Evolutionary conservation across 1,140 invertebrate genomes (phyloP).

Genomic region (Drosophila subobscura): DNA sequence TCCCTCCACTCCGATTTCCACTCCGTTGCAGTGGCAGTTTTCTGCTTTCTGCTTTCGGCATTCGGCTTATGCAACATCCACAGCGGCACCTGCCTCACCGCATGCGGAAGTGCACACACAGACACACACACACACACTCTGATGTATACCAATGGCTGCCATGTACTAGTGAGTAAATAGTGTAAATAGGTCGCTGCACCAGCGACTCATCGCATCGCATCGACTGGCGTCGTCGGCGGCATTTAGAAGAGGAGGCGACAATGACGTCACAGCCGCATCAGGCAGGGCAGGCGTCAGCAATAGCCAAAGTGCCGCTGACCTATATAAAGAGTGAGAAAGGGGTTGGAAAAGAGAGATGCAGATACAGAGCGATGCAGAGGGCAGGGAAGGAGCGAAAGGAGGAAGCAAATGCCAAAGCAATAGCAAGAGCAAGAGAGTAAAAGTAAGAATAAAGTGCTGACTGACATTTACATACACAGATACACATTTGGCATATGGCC

Average conservation of each 20-base stretch:
- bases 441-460: constrained; percentile 25
- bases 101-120: constrained; percentile 53
- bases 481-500: constrained; percentile 1
- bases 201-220: constrained; percentile 21
- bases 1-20: too few relatives aligned
- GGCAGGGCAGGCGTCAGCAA: constrained; percentile 5
- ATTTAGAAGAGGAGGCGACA: constrained; percentile 57
- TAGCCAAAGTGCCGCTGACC: constrained; percentile 68
- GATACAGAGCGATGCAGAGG: too few relatives aligned
- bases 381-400: background rate
- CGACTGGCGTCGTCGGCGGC: constrained; percentile 20
- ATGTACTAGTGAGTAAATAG: constrained; percentile 27
- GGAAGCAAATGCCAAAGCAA: too few relatives aligned
- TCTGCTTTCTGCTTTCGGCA: constrained; percentile 6
- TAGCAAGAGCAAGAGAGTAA: background rate
- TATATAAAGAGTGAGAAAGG: constrained; percentile 55
- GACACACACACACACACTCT: constrained; percentile 2
- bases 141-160: background rate
- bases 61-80: constrained; percentile 34
- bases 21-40: constrained; percentile 12
- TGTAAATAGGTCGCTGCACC: constrained; percentile 70
- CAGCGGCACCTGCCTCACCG: constrained; percentile 13
- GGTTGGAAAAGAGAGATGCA: background rate
- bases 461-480: constrained; percentile 36
- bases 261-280: constrained; percentile 69